Base-by-base conservation (phyloP, 2,113 vertebrate species). In the Cettia cetti region DNA sequence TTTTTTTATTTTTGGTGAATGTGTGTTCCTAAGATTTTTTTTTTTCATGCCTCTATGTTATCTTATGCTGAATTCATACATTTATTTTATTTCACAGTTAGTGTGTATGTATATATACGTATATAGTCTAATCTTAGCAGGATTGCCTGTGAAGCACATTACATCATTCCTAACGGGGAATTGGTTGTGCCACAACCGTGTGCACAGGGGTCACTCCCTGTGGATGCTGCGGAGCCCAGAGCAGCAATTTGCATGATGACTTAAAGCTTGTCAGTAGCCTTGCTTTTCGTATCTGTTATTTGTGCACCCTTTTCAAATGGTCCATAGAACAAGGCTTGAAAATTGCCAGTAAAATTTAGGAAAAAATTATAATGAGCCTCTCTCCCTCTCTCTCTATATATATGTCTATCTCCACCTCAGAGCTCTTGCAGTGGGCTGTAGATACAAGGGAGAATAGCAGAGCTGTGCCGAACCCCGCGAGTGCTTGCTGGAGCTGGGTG, bases 151-250 rank as follows among this genome's bases (percentile, higher is more conserved):
- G 18, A 22, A 74, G 15, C 5, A 2, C 5, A 1, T 24, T n/a
- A 12, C 8, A 3, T 77, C 20, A 4, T 13, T 59, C 35, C n/a
- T 42, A 30, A 17, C 1, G 11, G 30, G 42, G 45, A 81, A 15
- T 50, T 0, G 1, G 39, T 39, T 0, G 0, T 35, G 17, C n/a
- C 19, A 1, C 28, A 24, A 1, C 33, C 2, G 0, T 12, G 5
- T 33, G n/a, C 37, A 15, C 0, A 2, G 5, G 3, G 3, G 16
- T 86, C 0, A 0, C 16, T 13, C 21, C 59, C 47, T 63, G 28
- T n/a, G 81, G 71, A 21, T 45, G 49, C 59, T 69, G 3, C 2
- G 0, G 50, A 82, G 20, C 31, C 23, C 64, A 35, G 50, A 63
- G 35, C 47, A 50, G 47, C 39, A 39, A 31, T 42, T 56, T 33